A percentile compares a stretch with the other conserved stretches of the same genome.
Conservation (phyloP, 2,888 invertebrate genomes). For the Cryptocheilus praepositus region DNA sequence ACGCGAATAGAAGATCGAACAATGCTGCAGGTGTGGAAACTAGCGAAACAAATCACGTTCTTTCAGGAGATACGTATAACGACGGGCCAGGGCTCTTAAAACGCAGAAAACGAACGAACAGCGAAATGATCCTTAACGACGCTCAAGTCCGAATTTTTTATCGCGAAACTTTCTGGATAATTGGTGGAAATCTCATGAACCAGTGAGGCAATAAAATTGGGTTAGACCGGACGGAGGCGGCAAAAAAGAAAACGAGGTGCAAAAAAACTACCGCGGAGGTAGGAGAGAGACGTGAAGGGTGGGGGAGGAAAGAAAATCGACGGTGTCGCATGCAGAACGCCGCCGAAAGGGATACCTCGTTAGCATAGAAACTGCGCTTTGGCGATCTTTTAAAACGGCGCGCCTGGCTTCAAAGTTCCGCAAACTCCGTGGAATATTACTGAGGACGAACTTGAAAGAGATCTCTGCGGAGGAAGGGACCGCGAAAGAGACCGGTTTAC, state of each 20-base stretch:
- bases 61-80: too few relatives aligned
- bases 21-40: too few relatives aligned
- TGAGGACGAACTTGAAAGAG: slow-evolving; percentile 40
- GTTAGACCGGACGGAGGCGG: slow-evolving; percentile 49
- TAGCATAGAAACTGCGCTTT: slow-evolving; percentile 56
- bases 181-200: too few relatives aligned
- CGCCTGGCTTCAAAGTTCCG: slow-evolving; percentile 42
- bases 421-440: slow-evolving; percentile 36
- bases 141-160: too few relatives aligned
- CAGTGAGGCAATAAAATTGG: slow-evolving; percentile 20
- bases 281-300: slow-evolving; percentile 42
- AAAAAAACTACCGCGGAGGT: slow-evolving; percentile 2
- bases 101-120: too few relatives aligned
- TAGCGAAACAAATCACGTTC: too few relatives aligned
- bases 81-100: too few relatives aligned
- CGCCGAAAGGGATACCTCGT: slow-evolving; percentile 29
- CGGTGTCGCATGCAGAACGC: slow-evolving; percentile 32
- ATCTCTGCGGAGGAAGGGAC: slow-evolving; percentile 32
- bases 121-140: too few relatives aligned
- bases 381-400: slow-evolving; percentile 42
- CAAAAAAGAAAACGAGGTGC: slow-evolving; percentile 23
- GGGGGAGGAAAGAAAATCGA: slow-evolving; percentile 44
- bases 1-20: too few relatives aligned
- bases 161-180: too few relatives aligned
- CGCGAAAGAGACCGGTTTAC: neutral